Evolutionary conservation across 2,888 invertebrate species (phyloP), one percentile per base, ranked within the genome.

Genomic region (Chalcis sispes): DNA sequence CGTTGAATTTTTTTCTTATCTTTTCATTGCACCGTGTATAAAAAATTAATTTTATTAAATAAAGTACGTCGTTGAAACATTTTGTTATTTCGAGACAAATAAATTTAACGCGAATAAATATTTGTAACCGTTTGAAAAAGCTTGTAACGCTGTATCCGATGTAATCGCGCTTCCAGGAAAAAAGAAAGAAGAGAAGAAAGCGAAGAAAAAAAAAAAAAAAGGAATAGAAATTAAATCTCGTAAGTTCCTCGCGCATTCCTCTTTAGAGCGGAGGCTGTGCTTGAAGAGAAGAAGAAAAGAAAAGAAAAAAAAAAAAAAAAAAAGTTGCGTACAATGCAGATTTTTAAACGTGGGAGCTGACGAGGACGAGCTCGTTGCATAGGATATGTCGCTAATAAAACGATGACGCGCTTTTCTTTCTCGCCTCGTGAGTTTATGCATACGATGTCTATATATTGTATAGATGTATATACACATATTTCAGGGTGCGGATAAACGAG

Each of bases 281-380:
- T 20, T 23, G n/a, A 27, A 8, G 18, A 59, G 58, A 48, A 52
- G 46, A 13, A 36, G 3, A 23, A 13, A 27, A n/a, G 29, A 10
- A 15, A 46, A 15, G 46, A n/a, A 36, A 36, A 36, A 36, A 7
- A 10, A 36, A 36, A 36, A 36, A 36, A 36, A 50, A 69, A 27
- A 27, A 40, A 65, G 36, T 56, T 32, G 58, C 75, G 29, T n/a
- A 62, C 66, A 71, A 71, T 65, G 75, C 65, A 54, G 56, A 59
- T 62, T 72, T 70, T 56, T 10, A 50, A 52, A 72, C 66, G 75
- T 76, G 72, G 75, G 75, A 67, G 72, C 23, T 10, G 4, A 23
- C 46, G 61, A 48, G 61, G 71, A 62, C 65, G 61, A 29, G 59
- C 29, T 18, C 2, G 2, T 42, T 7, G 36, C 64, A 25, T 56